Conservation (phyloP, 2,113 vertebrate species). For the Scortum barcoo region DNA sequence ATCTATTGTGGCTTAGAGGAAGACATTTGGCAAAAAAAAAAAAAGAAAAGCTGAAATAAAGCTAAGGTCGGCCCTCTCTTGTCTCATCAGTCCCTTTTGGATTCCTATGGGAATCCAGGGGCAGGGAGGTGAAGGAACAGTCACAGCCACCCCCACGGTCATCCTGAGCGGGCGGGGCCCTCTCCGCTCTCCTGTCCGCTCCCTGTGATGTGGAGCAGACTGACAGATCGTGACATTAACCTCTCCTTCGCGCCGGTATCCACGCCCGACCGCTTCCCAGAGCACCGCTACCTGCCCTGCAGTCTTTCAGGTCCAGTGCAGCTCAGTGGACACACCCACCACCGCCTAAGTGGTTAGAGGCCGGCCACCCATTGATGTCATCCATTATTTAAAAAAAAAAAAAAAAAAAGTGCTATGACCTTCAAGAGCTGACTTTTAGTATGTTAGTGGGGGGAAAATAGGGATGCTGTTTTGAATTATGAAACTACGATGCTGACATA, state of each 20-base stretch:
- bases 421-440: neutral
- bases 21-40: conserved; percentile 40
- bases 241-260: conserved; percentile 33
- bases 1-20: conserved; percentile 40
- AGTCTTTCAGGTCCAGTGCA: conserved; percentile 11
- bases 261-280: neutral
- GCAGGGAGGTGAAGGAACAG: conserved; percentile 47
- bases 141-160: conserved; percentile 27
- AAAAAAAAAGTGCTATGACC: neutral
- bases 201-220: conserved; percentile 37
- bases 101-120: conserved; percentile 20
- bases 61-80: neutral
- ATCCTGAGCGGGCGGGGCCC: conserved; percentile 10
- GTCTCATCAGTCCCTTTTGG: conserved; percentile 35
- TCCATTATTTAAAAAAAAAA: no score
- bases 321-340: conserved; percentile 1
- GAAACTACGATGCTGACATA: neutral
- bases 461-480: neutral
- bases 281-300: conserved; percentile 22
- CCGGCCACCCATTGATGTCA: neutral
- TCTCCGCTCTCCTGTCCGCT: neutral
- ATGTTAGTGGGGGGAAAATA: neutral
- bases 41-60: conserved; percentile 36
- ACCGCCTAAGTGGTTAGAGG: neutral
- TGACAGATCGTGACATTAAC: conserved; percentile 51